phyloP scores from a whole-genome alignment of 2,113 vertebrate species.

The Hiodon alosoides region DNA sequence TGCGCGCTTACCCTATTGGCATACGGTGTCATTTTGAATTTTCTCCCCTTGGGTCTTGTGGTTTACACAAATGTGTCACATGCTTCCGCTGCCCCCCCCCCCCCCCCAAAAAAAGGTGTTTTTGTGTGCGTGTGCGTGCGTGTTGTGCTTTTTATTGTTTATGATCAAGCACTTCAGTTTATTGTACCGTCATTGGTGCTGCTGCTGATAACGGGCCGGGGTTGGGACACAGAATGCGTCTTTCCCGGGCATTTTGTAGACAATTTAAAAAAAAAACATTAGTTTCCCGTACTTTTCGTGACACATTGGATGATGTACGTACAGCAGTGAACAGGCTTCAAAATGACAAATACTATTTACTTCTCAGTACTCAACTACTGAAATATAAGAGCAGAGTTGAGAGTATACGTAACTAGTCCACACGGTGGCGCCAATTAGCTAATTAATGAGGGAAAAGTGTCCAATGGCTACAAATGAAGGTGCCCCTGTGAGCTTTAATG shows the following conservation, averaged over 20 bases:
- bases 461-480: background rate
- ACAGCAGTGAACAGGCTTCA: too few relatives aligned
- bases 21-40: too few relatives aligned
- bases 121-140: background rate
- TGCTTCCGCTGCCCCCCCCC: too few relatives aligned
- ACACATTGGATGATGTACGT: too few relatives aligned
- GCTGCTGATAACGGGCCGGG: conserved; percentile 43
- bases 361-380: background rate
- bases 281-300: conserved; percentile 40
- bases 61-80: too few relatives aligned
- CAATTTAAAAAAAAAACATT: conserved; percentile 50
- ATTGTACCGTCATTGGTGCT: conserved; percentile 36
- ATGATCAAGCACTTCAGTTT: conserved; percentile 30
- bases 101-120: too few relatives aligned
- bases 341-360: background rate
- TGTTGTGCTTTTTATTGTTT: background rate
- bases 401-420: background rate
- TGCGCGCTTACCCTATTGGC: too few relatives aligned
- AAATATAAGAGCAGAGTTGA: background rate
- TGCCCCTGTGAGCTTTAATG: too few relatives aligned
- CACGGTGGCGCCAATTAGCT: background rate
- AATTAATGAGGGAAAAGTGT: background rate
- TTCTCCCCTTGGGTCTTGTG: too few relatives aligned
- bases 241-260: conserved; percentile 38
- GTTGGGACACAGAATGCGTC: conserved; percentile 6